phyloP scores from a whole-genome alignment of 2,888 invertebrate genomes.

The Eremobia ochroleuca region DNA sequence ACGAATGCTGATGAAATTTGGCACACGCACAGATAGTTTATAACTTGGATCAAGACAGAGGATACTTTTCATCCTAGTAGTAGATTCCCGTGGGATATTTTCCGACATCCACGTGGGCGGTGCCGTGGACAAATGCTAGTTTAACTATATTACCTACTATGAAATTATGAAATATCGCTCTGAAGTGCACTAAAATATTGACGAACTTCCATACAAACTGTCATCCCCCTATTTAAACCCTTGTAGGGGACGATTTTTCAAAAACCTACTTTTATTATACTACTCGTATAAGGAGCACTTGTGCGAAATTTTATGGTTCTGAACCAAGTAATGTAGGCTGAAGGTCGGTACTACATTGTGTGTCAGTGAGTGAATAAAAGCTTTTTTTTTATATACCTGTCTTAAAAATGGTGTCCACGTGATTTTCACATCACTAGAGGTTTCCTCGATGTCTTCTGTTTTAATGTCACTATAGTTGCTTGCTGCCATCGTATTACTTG shows the following conservation, averaged over 20 bases:
- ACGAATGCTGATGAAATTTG: background rate
- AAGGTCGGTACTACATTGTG: background rate
- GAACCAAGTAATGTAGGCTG: background rate
- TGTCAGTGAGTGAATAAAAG: background rate
- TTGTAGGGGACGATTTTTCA: background rate
- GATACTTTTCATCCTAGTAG: no score
- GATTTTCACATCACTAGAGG: slow-evolving; percentile 22
- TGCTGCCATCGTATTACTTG: slow-evolving; percentile 27
- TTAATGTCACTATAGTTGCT: slow-evolving; percentile 54
- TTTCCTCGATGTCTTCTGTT: slow-evolving; percentile 42
- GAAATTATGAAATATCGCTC: background rate
- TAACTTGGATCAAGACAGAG: background rate
- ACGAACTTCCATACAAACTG: background rate
- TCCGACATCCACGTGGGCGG: no score
- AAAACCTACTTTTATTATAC: background rate
- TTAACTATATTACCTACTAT: background rate
- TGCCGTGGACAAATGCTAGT: background rate
- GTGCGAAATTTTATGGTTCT: background rate
- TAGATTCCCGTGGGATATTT: no score
- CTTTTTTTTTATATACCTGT: slow-evolving; percentile 59
- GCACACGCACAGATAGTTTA: background rate
- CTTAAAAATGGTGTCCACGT: slow-evolving; percentile 65
- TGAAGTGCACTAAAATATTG: background rate
- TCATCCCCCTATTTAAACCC: background rate
- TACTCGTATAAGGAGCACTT: background rate